These are phyloP conservation scores for Phortica okadai DNA, from an alignment of 2,888 invertebrate genomes.

Conservation along the genomic window DNA sequence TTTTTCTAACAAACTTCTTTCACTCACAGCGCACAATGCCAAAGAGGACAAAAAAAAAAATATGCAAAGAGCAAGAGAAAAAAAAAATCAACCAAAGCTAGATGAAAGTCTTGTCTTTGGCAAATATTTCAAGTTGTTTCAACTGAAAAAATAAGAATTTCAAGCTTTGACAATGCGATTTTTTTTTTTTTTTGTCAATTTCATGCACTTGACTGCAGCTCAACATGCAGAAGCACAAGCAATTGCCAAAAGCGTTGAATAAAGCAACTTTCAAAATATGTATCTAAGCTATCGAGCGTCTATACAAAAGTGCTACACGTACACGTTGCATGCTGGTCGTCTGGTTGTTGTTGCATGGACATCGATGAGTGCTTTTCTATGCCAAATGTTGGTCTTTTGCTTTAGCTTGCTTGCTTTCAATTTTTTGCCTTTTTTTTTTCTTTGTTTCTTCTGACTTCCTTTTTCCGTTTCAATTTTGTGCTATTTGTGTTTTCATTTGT, in stretches of 20 bases:
- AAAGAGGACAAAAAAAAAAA: too few relatives aligned
- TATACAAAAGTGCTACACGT: background rate
- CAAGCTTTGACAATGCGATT: constrained; percentile 8
- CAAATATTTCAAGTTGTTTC: too few relatives aligned
- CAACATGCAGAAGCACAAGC: background rate
- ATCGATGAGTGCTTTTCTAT: constrained; percentile 19
- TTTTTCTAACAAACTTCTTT: too few relatives aligned
- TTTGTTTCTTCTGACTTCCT: constrained; percentile 9
- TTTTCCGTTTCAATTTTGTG: constrained; percentile 33
- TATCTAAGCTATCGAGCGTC: background rate
- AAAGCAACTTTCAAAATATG: background rate
- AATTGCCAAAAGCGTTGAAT: background rate
- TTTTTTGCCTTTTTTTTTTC: background rate
- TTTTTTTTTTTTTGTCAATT: constrained; percentile 14
- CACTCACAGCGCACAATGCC: too few relatives aligned
- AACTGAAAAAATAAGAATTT: too few relatives aligned
- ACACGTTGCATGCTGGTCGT: background rate
- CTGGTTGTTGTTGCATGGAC: background rate
- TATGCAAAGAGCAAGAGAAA: too few relatives aligned
- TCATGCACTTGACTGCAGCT: constrained; percentile 22
- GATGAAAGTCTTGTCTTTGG: too few relatives aligned
- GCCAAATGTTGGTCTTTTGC: background rate
- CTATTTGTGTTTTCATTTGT: constrained; percentile 27
- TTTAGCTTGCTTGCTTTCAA: background rate
- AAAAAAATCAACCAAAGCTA: too few relatives aligned